Evolutionary conservation across 2,797 vertebrate species (phyloP), one percentile per base, ranked within the genome.

Genomic region (Ciconia nigra): DNA sequence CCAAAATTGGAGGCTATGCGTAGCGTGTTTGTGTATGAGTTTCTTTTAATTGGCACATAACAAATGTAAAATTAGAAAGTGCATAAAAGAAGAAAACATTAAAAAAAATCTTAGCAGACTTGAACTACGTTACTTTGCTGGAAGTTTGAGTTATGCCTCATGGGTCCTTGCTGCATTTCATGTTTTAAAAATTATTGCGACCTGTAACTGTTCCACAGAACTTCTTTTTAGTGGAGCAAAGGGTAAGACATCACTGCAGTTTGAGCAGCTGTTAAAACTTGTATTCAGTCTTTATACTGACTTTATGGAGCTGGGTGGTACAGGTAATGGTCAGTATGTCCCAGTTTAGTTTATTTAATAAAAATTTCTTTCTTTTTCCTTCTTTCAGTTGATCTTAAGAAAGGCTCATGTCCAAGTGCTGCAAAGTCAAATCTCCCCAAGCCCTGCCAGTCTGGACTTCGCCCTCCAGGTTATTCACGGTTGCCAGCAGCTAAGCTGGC

Each of bases 391-490:
- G 99, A 99, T 90, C 98, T 98, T 81, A 99, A 98, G 97, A 98
- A 98, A 96, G 95, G 98, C 41, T 97, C 98, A 22, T 96, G 97
- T 93, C 98, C 98, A 74, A 98, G 95, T 41, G 92, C 95, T 80
- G 97, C 98, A 41, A 99, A 99, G 97, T 98, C 98, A 49, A 97
- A 97, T 82, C 98, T 99, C 15, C 98, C 98, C 13, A 99, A 99
- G 97, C 97, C 98, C 7, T 99, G 98, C 74, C 99, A 98, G 18
- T 98, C 99, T 33, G 99, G 99, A 87, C 98, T 99, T 35, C 99
- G 99, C 58, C 99, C 99, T 44, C 99, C 99, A 7, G 99, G 99
- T 22, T 99, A 99, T 96, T 99, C 99, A 1, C 98, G 98, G 80
- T 95, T 99, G 76, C 99, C 99, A 2, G 97, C 98, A 22, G 97